Percentiles rank a stretch among this genome's conserved stretches.
phyloP scores from a whole-genome alignment of 2,113 vertebrate species.

The Syrrhaptes paradoxus region DNA sequence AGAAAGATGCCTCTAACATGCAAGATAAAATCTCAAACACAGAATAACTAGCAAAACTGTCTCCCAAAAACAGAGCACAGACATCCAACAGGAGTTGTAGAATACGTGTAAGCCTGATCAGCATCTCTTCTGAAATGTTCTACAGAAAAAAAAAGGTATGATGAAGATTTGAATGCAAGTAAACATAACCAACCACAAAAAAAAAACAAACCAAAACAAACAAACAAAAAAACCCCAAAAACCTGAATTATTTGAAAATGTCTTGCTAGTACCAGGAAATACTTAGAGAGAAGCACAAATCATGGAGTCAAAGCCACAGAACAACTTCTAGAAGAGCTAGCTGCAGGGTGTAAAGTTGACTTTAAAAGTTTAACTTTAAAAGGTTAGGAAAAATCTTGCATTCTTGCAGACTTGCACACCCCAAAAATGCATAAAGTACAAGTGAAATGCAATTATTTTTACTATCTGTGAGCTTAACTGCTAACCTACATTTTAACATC shows the following conservation, averaged over 20 bases:
- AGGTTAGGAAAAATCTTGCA: background rate
- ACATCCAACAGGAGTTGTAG: background rate
- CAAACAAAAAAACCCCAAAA: too few relatives aligned
- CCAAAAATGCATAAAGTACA: background rate
- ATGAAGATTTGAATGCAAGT: background rate
- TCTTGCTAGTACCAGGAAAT: background rate
- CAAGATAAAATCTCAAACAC: background rate
- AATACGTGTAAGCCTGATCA: background rate
- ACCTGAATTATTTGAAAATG: background rate
- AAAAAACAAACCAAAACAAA: too few relatives aligned
- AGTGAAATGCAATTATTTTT: slow-evolving; percentile 33
- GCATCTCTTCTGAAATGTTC: background rate
- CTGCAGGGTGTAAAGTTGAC: background rate
- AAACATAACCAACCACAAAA: background rate
- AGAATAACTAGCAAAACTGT: background rate
- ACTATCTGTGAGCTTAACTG: background rate
- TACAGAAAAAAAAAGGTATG: background rate
- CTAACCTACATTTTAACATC: slow-evolving; percentile 27
- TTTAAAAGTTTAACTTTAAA: too few relatives aligned
- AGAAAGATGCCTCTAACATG: background rate
- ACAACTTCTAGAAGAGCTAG: background rate
- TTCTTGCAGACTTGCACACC: slow-evolving; percentile 9
- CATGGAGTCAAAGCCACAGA: background rate
- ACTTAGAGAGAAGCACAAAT: background rate
- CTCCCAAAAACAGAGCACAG: background rate